Evolutionary conservation across 2,888 invertebrate genomes (phyloP).

Genomic region (Blastobasis lacticolella): DNA sequence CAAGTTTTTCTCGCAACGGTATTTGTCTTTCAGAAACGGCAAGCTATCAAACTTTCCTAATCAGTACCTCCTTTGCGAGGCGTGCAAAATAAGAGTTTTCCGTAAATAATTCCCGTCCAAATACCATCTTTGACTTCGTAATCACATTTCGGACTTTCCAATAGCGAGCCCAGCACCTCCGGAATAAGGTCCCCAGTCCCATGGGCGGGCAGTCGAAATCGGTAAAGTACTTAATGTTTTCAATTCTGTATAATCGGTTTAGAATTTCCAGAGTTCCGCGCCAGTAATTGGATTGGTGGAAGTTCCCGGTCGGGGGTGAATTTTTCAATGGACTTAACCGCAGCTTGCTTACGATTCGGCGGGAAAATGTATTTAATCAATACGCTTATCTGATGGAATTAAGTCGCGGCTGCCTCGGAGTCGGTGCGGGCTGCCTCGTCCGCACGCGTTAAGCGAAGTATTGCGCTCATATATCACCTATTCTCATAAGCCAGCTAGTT

Average conservation of each 20-base stretch:
- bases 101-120: slow-evolving; percentile 62
- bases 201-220: slow-evolving; percentile 36
- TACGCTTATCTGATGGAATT: background rate
- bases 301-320: slow-evolving; percentile 48
- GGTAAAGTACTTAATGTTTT: slow-evolving; percentile 72
- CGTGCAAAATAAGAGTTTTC: slow-evolving; percentile 56
- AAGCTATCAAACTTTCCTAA: slow-evolving; percentile 67
- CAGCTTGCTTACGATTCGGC: slow-evolving; percentile 40
- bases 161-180: slow-evolving; percentile 32
- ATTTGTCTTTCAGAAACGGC: slow-evolving; percentile 45
- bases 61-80: slow-evolving; percentile 50
- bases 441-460: no score
- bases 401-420: no score
- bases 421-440: no score
- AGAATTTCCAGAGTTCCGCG: slow-evolving; percentile 70
- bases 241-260: slow-evolving; percentile 74
- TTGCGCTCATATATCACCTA: background rate
- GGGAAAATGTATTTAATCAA: slow-evolving; percentile 19
- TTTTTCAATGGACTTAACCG: slow-evolving; percentile 50
- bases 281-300: slow-evolving; percentile 67
- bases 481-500: slow-evolving; percentile 1
- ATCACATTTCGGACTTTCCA: slow-evolving; percentile 31
- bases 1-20: slow-evolving; percentile 39
- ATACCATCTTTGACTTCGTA: slow-evolving; percentile 65
- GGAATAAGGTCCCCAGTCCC: slow-evolving; percentile 46